phyloP scores from a whole-genome alignment of 2,888 invertebrate genomes.

The Meta bourneti region DNA sequence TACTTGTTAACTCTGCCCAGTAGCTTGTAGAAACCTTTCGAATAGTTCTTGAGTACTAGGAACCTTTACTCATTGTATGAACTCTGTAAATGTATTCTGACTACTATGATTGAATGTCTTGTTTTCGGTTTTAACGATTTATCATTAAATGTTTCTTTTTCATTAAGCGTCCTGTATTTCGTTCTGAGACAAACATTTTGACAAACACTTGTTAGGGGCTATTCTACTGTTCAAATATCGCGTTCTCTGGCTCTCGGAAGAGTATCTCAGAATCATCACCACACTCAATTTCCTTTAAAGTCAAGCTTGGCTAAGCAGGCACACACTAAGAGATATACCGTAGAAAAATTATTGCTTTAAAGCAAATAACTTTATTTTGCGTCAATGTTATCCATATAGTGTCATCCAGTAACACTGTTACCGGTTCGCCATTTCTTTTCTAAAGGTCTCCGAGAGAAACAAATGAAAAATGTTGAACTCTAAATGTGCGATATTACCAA shows the following conservation, averaged over 20 bases:
- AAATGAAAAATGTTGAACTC: too few species aligned
- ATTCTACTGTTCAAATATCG: background rate
- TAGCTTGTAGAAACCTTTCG: conserved; percentile 22
- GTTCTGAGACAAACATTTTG: background rate
- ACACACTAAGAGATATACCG: background rate
- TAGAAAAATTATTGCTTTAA: background rate
- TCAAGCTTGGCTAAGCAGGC: too few species aligned
- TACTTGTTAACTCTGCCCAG: conserved; percentile 18
- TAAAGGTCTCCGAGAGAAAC: too few species aligned
- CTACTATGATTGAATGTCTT: conserved; percentile 9
- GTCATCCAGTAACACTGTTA: too few species aligned
- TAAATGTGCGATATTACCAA: too few species aligned
- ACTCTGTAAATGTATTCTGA: conserved; percentile 48
- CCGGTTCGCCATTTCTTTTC: too few species aligned
- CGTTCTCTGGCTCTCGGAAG: background rate
- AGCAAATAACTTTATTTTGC: too few species aligned
- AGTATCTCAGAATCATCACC: background rate
- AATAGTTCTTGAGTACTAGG: conserved; percentile 44
- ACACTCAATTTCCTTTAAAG: background rate
- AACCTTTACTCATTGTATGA: conserved; percentile 43
- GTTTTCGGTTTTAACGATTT: conserved; percentile 66
- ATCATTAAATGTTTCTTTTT: conserved; percentile 71
- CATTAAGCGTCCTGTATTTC: conserved; percentile 19
- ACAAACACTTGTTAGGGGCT: background rate
- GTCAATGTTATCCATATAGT: too few species aligned